Conservation (phyloP, 2,797 vertebrate species). For the Manis crassicaudata region DNA sequence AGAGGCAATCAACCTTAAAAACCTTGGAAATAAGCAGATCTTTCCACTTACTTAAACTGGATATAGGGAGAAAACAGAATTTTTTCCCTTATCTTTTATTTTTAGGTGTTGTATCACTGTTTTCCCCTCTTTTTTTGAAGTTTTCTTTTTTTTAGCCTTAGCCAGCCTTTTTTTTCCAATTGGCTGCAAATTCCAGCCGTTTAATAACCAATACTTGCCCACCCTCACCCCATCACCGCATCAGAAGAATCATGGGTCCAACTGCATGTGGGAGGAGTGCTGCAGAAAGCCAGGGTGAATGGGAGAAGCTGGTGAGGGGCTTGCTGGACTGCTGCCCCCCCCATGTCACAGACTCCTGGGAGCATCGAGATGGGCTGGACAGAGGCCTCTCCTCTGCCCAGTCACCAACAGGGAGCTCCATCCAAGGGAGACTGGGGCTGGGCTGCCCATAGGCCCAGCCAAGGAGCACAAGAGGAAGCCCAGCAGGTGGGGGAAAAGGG, state of each 20-base stretch:
- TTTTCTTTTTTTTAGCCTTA: background rate
- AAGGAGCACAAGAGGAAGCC: background rate
- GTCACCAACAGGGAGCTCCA: background rate
- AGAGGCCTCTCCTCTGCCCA: background rate
- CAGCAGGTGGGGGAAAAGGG: background rate
- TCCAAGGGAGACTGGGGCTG: background rate
- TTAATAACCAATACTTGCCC: slow-evolving; percentile 55
- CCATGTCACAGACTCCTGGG: background rate
- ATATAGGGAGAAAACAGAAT: background rate
- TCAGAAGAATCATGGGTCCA: background rate
- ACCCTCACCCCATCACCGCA: background rate
- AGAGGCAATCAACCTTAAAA: slow-evolving; percentile 37
- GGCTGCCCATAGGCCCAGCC: background rate
- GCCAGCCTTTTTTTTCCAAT: background rate
- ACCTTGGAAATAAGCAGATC: background rate
- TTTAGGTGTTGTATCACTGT: background rate
- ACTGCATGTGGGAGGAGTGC: rapidly evolving
- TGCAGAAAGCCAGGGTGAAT: background rate
- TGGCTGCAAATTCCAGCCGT: slow-evolving; percentile 51
- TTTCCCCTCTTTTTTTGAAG: background rate
- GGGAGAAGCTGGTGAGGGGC: background rate
- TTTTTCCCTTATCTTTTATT: background rate
- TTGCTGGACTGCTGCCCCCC: background rate
- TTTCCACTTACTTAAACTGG: background rate
- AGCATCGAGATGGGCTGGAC: background rate